These are phyloP conservation scores for Ectropis grisescens DNA, from an alignment of 1,140 invertebrate genomes.

Conservation along the genomic window DNA sequence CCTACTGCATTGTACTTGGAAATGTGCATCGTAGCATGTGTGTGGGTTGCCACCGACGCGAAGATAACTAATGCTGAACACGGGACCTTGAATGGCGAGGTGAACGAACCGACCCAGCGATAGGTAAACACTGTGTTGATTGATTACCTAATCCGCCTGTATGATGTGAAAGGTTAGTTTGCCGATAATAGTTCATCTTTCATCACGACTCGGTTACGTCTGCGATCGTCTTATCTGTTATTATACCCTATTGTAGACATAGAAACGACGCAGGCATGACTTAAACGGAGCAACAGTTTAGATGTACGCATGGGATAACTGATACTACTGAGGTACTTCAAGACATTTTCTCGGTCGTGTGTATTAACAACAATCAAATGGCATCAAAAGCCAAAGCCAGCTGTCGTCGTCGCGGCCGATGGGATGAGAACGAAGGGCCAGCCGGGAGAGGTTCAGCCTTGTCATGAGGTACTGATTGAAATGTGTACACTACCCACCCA, in stretches of 20 bases:
- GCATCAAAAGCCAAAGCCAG: constrained; percentile 31
- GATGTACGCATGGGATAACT: constrained; percentile 24
- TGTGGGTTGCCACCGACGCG: constrained; percentile 31
- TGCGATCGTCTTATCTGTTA: too few species aligned
- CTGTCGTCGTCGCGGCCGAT: too few species aligned
- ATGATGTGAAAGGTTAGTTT: constrained; percentile 19
- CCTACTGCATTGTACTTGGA: constrained; percentile 50
- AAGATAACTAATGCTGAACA: constrained; percentile 33
- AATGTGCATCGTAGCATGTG: constrained; percentile 39
- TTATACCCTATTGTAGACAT: constrained; percentile 2
- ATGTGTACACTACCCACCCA: constrained; percentile 26
- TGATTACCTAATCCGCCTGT: constrained; percentile 28
- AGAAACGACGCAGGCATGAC: constrained; percentile 14
- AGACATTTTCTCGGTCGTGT: too few species aligned
- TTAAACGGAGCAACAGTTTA: constrained; percentile 14
- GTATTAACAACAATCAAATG: constrained; percentile 40
- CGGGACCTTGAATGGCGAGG: constrained; percentile 40
- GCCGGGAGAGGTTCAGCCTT: constrained; percentile 32
- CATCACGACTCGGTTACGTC: constrained; percentile 1
- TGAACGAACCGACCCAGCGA: constrained; percentile 34
- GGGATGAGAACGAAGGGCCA: constrained; percentile 14
- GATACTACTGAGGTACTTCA: background rate
- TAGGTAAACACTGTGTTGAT: constrained; percentile 41
- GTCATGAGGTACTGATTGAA: constrained; percentile 24
- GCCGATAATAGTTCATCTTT: constrained; percentile 12